These are phyloP conservation scores for Galbula dea DNA, from an alignment of 2,113 vertebrate species.

Conservation along the genomic window DNA sequence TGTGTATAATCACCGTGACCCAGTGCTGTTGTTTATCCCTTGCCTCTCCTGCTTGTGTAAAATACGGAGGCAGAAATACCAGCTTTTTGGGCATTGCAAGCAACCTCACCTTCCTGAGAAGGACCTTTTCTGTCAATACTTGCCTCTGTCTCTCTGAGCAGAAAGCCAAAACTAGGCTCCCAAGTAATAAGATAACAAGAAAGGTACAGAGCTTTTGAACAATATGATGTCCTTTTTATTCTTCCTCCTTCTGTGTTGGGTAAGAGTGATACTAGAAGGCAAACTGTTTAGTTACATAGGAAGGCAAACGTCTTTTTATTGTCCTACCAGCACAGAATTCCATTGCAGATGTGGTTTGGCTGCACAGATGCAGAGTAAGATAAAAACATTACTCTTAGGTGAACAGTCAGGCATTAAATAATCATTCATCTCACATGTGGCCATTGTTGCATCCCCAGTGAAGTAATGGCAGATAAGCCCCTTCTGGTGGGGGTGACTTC, in stretches of 20 bases:
- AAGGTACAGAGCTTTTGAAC: neutral
- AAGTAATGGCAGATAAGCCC: neutral
- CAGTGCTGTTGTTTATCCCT: neutral
- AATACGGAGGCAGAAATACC: neutral
- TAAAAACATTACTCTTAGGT: neutral
- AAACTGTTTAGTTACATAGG: neutral
- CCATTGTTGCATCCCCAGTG: neutral
- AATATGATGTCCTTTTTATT: neutral
- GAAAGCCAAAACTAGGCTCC: neutral
- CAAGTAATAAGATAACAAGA: neutral
- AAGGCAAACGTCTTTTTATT: neutral
- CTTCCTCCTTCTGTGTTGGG: neutral
- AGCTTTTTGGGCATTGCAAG: neutral
- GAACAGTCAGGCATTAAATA: neutral
- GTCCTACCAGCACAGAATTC: neutral
- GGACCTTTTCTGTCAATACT: neutral
- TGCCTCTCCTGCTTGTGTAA: neutral
- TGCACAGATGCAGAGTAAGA: neutral
- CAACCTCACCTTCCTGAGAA: neutral
- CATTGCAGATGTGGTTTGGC: conserved; percentile 9
- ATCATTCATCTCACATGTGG: neutral
- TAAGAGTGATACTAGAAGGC: neutral
- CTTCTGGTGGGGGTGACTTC: neutral
- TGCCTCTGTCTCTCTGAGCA: neutral
- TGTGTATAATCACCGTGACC: neutral